Evolutionary conservation across 2,888 invertebrate species (phyloP).

Genomic region (Hypolimnas misippus): DNA sequence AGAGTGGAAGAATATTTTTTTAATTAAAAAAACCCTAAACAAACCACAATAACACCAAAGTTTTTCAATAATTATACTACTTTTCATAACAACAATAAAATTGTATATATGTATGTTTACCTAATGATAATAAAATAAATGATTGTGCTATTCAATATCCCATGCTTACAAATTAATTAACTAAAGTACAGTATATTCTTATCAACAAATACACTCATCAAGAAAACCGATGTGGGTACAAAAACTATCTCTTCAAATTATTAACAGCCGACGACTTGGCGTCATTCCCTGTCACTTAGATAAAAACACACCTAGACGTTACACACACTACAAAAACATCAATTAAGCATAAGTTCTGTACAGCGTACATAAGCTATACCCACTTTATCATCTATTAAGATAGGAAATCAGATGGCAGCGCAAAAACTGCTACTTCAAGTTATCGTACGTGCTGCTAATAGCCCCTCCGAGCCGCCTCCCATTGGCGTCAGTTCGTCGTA

Average conservation of each 20-base stretch:
- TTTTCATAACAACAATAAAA: too few species aligned
- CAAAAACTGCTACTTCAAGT: constrained; percentile 22
- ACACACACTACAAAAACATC: neutral
- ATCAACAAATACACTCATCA: neutral
- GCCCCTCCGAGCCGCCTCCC: neutral
- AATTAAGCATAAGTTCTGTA: neutral
- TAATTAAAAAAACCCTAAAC: too few species aligned
- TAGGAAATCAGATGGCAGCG: constrained; percentile 6
- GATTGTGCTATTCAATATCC: neutral
- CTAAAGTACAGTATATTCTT: neutral
- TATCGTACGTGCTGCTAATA: constrained; percentile 17
- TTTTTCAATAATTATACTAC: too few species aligned
- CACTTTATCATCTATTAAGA: neutral
- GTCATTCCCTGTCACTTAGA: neutral
- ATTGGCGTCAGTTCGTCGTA: constrained; percentile 8
- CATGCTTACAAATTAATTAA: neutral
- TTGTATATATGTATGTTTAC: too few species aligned
- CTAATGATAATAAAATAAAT: too few species aligned
- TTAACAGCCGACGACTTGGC: neutral
- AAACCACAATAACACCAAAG: too few species aligned
- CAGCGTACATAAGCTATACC: neutral
- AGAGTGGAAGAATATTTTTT: too few species aligned
- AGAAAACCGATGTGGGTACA: neutral
- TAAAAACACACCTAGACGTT: neutral
- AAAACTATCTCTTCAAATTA: neutral